A percentile compares a stretch with the other conserved stretches of the same genome.
Conservation (phyloP, 2,888 invertebrate genomes). For the Diarsia mendica region DNA sequence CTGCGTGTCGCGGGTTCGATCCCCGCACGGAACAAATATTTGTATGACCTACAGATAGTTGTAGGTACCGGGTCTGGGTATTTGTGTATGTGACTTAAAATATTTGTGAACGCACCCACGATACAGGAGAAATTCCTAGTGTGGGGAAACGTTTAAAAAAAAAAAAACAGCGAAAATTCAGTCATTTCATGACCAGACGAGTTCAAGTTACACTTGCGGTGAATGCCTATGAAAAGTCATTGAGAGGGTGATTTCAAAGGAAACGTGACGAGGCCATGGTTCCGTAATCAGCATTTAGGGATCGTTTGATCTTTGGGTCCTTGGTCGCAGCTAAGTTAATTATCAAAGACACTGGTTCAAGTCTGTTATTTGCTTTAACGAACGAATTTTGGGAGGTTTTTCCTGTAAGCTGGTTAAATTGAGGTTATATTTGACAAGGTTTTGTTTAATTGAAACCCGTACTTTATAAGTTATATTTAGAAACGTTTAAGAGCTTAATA, state of each 20-base stretch:
- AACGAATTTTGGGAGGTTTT: constrained; percentile 19
- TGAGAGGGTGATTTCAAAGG: constrained; percentile 68
- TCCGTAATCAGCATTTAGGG: constrained; percentile 63
- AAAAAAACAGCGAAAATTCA: background rate
- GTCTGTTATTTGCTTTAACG: constrained; percentile 27
- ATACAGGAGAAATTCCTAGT: too few species aligned
- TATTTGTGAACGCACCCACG: too few species aligned
- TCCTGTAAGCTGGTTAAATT: constrained; percentile 2
- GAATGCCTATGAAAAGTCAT: constrained; percentile 68
- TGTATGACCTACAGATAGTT: too few species aligned
- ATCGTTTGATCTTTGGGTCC: constrained; percentile 63
- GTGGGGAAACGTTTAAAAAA: too few species aligned
- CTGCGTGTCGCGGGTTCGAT: too few species aligned
- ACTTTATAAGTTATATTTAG: background rate
- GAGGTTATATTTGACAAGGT: background rate
- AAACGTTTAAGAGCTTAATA: background rate
- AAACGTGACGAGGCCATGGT: constrained; percentile 69
- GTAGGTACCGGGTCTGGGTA: too few species aligned
- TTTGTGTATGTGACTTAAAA: too few species aligned
- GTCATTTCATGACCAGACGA: constrained; percentile 20
- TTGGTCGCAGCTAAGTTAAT: constrained; percentile 45
- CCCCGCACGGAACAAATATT: too few species aligned
- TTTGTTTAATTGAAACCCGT: background rate
- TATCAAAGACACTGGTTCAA: constrained; percentile 36
- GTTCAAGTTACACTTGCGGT: constrained; percentile 52